Evolutionary conservation across 2,113 vertebrate species (phyloP).

Genomic region (Gadus chalcogrammus): DNA sequence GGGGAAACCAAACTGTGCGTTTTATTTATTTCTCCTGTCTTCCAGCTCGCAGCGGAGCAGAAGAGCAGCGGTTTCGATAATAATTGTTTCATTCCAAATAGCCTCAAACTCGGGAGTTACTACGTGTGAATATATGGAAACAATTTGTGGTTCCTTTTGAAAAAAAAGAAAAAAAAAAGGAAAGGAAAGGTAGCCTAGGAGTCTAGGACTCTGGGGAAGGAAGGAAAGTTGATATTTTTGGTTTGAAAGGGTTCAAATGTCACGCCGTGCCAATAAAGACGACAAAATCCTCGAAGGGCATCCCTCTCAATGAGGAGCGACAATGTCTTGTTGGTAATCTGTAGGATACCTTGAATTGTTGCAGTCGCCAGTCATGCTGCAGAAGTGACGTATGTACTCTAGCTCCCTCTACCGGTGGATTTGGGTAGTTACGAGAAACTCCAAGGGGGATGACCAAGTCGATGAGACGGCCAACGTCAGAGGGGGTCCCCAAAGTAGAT

Average conservation of each 20-base stretch:
- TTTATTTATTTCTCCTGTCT: conserved; percentile 46
- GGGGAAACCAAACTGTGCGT: conserved; percentile 27
- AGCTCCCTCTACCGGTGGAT: conserved; percentile 61
- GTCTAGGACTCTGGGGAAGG: conserved; percentile 1
- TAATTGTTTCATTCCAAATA: conserved; percentile 59
- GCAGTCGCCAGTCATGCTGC: background rate
- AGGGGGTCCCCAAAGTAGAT: no score
- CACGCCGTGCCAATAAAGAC: background rate
- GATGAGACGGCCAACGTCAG: background rate
- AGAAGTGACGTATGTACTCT: conserved; percentile 45
- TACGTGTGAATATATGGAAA: conserved; percentile 61
- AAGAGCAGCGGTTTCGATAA: conserved; percentile 50
- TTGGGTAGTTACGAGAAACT: conserved; percentile 18
- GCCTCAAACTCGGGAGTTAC: conserved; percentile 58
- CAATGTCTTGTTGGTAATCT: background rate
- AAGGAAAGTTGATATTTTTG: conserved; percentile 49
- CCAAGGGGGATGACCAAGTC: background rate
- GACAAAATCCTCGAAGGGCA: conserved; percentile 58
- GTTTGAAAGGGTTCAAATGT: conserved; percentile 34
- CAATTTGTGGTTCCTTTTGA: conserved; percentile 55
- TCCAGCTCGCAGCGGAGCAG: conserved; percentile 35
- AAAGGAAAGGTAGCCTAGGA: conserved; percentile 6
- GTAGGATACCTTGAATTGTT: no score
- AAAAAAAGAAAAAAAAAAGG: conserved; percentile 5
- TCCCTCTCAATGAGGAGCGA: conserved; percentile 1